phyloP scores from a whole-genome alignment of 2,797 vertebrate genomes.

The Sebastes baramenuke region DNA sequence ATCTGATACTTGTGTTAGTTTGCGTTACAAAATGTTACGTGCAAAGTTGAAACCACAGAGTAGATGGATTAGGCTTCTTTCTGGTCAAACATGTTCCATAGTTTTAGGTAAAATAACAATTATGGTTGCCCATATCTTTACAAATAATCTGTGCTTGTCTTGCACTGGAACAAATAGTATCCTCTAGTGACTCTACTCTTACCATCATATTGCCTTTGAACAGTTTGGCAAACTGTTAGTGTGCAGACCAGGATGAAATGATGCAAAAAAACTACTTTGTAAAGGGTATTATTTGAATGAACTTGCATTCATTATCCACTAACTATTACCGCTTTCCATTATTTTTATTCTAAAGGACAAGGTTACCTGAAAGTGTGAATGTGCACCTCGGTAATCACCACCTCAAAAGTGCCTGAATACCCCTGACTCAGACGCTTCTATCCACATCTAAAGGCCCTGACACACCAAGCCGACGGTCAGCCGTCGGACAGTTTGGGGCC shows the following conservation, averaged over 20 bases:
- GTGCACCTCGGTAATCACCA: conserved; percentile 24
- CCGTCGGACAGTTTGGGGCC: too few species aligned
- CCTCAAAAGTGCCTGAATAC: conserved; percentile 28
- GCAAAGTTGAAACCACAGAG: conserved; percentile 44
- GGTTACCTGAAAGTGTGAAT: conserved; percentile 34
- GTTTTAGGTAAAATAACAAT: conserved; percentile 40
- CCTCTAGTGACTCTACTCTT: conserved; percentile 36
- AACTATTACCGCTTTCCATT: conserved; percentile 1
- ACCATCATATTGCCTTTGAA: conserved; percentile 62
- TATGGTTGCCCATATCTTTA: conserved; percentile 18
- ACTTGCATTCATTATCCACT: conserved; percentile 21
- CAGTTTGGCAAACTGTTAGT: conserved; percentile 62
- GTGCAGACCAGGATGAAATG: conserved; percentile 38
- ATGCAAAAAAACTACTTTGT: neutral
- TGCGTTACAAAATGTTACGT: conserved; percentile 40
- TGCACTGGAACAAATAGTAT: conserved; percentile 37
- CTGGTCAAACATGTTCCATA: conserved; percentile 27
- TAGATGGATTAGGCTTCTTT: conserved; percentile 43
- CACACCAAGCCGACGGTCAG: too few species aligned
- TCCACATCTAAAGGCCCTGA: neutral
- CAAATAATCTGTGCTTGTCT: conserved; percentile 28
- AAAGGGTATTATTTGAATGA: conserved; percentile 12
- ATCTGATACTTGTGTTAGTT: conserved; percentile 35
- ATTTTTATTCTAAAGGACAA: conserved; percentile 6
- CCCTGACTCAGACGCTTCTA: conserved; percentile 26